Base-by-base conservation (phyloP, 2,888 invertebrate species). In the Watsonalla binaria region DNA sequence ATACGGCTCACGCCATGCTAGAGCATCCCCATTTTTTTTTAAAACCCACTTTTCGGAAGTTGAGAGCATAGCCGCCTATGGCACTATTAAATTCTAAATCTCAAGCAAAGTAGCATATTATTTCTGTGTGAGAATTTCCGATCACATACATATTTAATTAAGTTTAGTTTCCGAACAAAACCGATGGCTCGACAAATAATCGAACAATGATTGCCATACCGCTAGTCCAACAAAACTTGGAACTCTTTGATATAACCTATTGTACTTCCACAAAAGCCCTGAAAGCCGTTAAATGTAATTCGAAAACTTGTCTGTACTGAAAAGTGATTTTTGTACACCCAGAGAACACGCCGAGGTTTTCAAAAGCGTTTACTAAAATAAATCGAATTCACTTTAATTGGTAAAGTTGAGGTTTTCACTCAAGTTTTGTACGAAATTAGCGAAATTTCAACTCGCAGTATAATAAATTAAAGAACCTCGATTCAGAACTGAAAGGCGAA, bases 351-450 rank as follows among this genome's bases (percentile, higher is more conserved):
- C 61, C 62, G 59, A 52, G 61, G 15, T 49, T 49, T 37, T 49
- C 37, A 39, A 49, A 66, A 64, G 70, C 74, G 67, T 76, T 74
- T 72, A 74, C 74, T 70, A 70, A 76, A 77, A 82, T 76, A 78
- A 84, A 79, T 79, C 78, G 77, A 80, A 80, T 78, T 70, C 66
- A 64, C 67, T 82, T 80, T 84, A 84, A 83, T 84, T 84, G 79
- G 76, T 69, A 82, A 84, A 84, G 84, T 85, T 83, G 60, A 71
- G 59, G 65, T 66, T 70, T 68, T 61, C 57, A 54, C 67, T 69
- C 68, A 66, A 77, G 78, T 72, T 80, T 66, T 65, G 61, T 64
- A 62, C 63, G 64, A 72, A 80, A 80, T 80, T 79, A 72, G 73
- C 73, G 76, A 74, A 73, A 77, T 78, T 82, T 77, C 63, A 54